Evolutionary conservation across 1,140 invertebrate species (phyloP), one percentile per base, ranked within the genome.

Genomic region (Zaprionus vittiger): DNA sequence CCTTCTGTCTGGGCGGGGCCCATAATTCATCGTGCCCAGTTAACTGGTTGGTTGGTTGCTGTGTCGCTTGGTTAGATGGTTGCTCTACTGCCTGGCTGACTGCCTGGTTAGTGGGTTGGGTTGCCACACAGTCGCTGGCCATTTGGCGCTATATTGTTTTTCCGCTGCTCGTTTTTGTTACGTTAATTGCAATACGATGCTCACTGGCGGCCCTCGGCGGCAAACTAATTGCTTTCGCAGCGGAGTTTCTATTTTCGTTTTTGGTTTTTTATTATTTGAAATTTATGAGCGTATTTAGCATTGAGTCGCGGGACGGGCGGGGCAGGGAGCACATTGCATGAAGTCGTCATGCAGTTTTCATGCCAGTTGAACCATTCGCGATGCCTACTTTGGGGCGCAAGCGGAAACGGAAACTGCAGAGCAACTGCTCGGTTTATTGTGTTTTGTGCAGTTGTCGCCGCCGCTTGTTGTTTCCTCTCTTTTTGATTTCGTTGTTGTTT

Each of bases 121-220:
- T 31, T 9, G 26, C 41, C 41, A 17, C 15, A 34, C 41, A 31
- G 61, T 54, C n/a, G 12, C 20, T 22, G 20, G 11, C 31, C 54
- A 74, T 84, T 84, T 79, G 83, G 37, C 41, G 67, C 69, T 73
- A 81, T 81, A 79, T 87, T 89, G 80, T 87, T 89, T 81, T 75
- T 75, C 67, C 70, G 55, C 15, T 73, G 76, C 73, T 83, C 83
- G 49, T 83, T 83, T 89, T 74, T 77, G 69, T 49, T 44, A 77
- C 85, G 85, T 83, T 90, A 90, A 90, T 90, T 90, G 85, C 85
- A 90, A 90, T 85, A 82, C 85, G 85, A 90, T 90, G 85, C 85
- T 76, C 72, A 17, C 60, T 61, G 73, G 38, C 73, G 70, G 73
- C 81, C 84, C 66, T 67, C 41, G 70, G 82, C 77, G 68, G 38